Percentiles rank a stretch among this genome's conserved stretches.
Evolutionary conservation across 2,797 vertebrate species (phyloP).

Genomic region (Gallinago stenura): DNA sequence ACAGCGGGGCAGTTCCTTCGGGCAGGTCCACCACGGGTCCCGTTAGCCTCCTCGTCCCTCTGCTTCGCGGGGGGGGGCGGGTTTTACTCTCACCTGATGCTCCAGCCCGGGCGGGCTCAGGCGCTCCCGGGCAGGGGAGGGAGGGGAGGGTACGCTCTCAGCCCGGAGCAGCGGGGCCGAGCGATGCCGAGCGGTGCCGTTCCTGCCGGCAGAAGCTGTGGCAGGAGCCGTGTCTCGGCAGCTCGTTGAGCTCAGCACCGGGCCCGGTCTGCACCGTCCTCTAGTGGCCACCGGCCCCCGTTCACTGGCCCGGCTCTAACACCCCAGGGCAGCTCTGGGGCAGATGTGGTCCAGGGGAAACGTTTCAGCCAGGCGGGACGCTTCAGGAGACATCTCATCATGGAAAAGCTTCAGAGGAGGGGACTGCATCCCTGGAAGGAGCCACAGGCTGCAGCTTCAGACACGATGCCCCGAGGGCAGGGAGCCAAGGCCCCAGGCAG

Average conservation of each 20-base stretch:
- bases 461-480: rapidly evolving
- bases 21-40: rapidly evolving
- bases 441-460: not conserved
- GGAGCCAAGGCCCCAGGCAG: not conserved
- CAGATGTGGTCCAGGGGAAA: not conserved
- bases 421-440: not conserved
- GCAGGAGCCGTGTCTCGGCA: not conserved
- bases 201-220: not conserved
- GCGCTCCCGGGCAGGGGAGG: rapidly evolving
- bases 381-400: not conserved
- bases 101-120: rapidly evolving
- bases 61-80: rapidly evolving
- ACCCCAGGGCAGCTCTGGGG: not conserved
- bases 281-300: slow-evolving; percentile 29
- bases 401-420: not conserved
- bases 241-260: rapidly evolving
- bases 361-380: not conserved
- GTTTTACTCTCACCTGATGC: rapidly evolving
- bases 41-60: rapidly evolving
- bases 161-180: not conserved
- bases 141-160: not conserved
- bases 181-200: too few species aligned
- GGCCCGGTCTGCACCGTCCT: slow-evolving; percentile 49
- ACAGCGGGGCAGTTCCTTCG: rapidly evolving
- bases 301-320: not conserved